Base-by-base conservation (phyloP, 2,888 invertebrate species). In the Charanyca ferruginea region DNA sequence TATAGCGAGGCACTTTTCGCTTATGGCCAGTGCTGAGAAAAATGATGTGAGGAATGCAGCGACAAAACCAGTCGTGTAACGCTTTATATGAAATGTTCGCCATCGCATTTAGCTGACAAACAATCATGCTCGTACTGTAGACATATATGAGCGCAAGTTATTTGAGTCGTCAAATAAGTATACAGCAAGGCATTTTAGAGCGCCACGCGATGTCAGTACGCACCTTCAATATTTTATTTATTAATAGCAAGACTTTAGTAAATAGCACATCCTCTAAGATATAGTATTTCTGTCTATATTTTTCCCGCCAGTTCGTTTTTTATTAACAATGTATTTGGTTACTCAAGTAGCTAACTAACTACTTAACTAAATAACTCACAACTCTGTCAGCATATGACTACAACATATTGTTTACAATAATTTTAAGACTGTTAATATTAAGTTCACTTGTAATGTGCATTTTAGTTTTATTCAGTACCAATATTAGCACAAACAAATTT, bases 351-450 rank as follows among this genome's bases (percentile, higher is more conserved):
- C 42, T n/a, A n/a, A n/a, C n/a, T n/a, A n/a, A n/a, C n/a, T n/a
- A n/a, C n/a, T n/a, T n/a, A n/a, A n/a, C n/a, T n/a, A n/a, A 44
- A 49, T 45, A 9, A 38, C 25, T 52, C 23, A 11, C 20, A n/a
- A 51, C 22, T 54, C 18, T 44, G 42, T 47, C 42, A 48, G 25
- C 28, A 28, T 51, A 41, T n/a, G 35, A 61, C 20, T 35, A 35
- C 41, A 65, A 57, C 32, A n/a, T 68, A 74, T 62, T 67, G 32
- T 77, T 75, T 78, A 71, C 54, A 80, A 79, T 83, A 83, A 79
- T 84, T 81, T 84, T 88, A 88, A 88, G 88, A 88, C 88, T 88
- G 87, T 73, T 87, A 77, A 78, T 77, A 23, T 80, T 85, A 85
- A 83, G 83, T 81, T 85, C 55, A 78, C 77, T 79, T 77, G 62